Base-by-base conservation (phyloP, 1,140 invertebrate genomes). In the Drosophila sucinea region DNA sequence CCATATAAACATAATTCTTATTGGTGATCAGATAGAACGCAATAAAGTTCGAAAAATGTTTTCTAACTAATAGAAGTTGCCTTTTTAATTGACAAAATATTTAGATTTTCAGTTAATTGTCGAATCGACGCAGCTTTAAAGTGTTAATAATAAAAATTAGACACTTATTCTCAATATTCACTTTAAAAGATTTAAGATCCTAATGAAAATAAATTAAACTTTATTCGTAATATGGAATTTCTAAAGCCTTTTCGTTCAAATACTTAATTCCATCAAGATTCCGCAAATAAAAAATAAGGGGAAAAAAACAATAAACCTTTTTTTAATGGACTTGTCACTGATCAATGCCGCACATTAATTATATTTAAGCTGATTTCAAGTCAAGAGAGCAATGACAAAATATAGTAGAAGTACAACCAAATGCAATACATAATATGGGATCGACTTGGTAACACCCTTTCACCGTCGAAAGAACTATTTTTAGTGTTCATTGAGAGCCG, bases 311-410 rank as follows among this genome's bases (percentile, higher is more conserved):
- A 58, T 27, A 30, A 5, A 56, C 60, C 29, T 58, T 47, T 67
- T 81, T 90, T 90, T 90, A 90, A 90, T 90, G 85, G 86, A 90
- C 86, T 90, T 90, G 85, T 90, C 85, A 86, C 81, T 82, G 79
- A 55, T 66, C 79, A 85, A 90, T 90, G 86, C 81, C 76, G 86
- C 76, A 51, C 86, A 90, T 90, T 90, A 90, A 90, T 90, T 90
- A 82, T 82, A 80, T 86, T 86, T 90, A 90, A 90, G 81, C 81
- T 90, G 79, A 86, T 86, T 86, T 70, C 76, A 77, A 51, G 79
- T 77, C 76, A 63, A 72, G 72, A 2, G 27, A 67, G 44, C 32
- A 38, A 10, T 56, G 7, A 38, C 27, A 29, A 56, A 76, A 63
- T 55, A 67, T 57, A 58, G 79, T 64, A 83, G 57, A 55, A 47